Base-by-base conservation (phyloP, 2,113 vertebrate genomes). In the Xyliphius kryptos region DNA sequence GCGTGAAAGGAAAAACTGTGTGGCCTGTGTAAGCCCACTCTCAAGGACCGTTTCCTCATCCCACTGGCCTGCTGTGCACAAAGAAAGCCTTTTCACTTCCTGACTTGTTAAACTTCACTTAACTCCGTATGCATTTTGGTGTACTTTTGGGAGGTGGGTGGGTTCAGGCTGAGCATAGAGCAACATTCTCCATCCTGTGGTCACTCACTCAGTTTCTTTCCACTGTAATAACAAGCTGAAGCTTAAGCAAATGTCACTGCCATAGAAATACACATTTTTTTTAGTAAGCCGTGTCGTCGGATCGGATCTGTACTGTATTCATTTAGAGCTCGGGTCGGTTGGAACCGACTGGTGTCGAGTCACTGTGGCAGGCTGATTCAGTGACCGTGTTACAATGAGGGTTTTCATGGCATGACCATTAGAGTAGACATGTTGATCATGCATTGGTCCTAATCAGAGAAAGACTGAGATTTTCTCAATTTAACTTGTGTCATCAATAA, bases 1-100 rank as follows among this genome's bases (percentile, higher is more conserved):
- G 44, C 16, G 37, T 11, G 19, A 43, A 58, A 14, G 13, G 49
- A 61, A 16, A 66, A 70, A 76, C 74, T 72, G 67, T 70, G 64
- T 49, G 14, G 36, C 21, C 66, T 69, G 66, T 79, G 62, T 74
- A 70, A 49, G 51, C 51, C 57, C 3, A 9, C 46, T 41, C 55
- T 46, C 14, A 5, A 54, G 14, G 36, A 15, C 37, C 36, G 36
- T 43, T 22, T 60, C 36, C 49, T 47, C 15, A 58, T 53, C 58
- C 55, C 62, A 19, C 10, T 56, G 17, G 15, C 37, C 8, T 43
- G 44, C 21, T 40, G 20, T 13, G 26, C 21, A 78, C 76, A 76
- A 70, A 63, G 55, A 46, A 54, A 53, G 16, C 16, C 59, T 70
- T 74, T 62, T 68, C 47, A 54, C 67, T 41, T 56, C 46, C 10